Percentiles rank a stretch among this genome's conserved stretches.
These are phyloP conservation scores for human DNA, from an alignment of 2,113 vertebrate genomes.

Conservation along the genomic window DNA sequence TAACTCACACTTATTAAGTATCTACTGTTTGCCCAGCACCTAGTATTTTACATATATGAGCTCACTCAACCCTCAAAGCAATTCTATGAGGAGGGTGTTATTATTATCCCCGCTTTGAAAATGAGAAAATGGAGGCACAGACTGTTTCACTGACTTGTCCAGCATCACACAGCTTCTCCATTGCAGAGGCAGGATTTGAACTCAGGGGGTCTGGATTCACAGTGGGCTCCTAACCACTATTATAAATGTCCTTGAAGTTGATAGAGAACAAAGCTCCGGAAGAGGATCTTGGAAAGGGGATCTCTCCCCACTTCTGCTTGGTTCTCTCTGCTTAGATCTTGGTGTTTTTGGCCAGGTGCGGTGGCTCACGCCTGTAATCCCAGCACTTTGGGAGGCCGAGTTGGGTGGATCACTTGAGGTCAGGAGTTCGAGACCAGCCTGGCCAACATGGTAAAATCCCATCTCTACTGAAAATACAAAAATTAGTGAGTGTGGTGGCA, in stretches of 20 bases:
- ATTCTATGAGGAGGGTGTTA: fast-evolving
- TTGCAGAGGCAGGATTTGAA: not conserved
- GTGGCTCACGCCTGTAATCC: no score
- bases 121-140: fast-evolving
- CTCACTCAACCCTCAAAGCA: not conserved
- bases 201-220: not conserved
- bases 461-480: no score
- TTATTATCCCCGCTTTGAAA: fast-evolving
- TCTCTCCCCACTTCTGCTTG: no score
- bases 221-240: fast-evolving
- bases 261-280: not conserved
- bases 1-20: not conserved
- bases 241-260: fast-evolving
- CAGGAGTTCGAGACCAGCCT: no score
- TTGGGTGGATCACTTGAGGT: no score
- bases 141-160: no score
- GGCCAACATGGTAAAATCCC: no score
- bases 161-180: no score
- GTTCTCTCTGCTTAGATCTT: not conserved
- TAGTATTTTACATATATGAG: not conserved
- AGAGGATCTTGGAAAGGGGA: fast-evolving
- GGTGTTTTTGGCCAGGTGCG: no score
- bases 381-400: no score
- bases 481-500: no score
- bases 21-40: not conserved